phyloP scores from a whole-genome alignment of 2,797 vertebrate species.

The Smutsia temminckii region DNA sequence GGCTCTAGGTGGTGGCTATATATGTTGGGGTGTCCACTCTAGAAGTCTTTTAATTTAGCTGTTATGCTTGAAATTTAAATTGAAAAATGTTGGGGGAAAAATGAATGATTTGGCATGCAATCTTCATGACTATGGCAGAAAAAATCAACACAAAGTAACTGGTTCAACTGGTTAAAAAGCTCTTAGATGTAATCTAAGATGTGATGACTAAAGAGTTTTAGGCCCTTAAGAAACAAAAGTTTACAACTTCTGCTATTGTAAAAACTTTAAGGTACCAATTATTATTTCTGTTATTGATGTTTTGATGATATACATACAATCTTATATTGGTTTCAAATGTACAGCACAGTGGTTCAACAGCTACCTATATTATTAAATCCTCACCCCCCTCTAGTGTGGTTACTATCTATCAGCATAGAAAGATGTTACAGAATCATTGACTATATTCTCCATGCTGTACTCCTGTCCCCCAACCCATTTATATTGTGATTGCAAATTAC shows the following conservation, averaged over 20 bases:
- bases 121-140: slow-evolving; percentile 1
- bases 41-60: neutral
- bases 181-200: slow-evolving; percentile 50
- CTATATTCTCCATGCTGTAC: too few relatives aligned
- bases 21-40: neutral
- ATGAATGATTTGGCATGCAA: neutral
- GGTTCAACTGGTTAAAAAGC: slow-evolving; percentile 47
- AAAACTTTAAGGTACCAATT: neutral
- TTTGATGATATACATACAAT: too few relatives aligned
- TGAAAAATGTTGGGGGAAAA: neutral
- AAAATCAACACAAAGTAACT: slow-evolving; percentile 7
- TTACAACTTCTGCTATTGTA: neutral
- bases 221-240: slow-evolving; percentile 10
- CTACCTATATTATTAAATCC: too few relatives aligned
- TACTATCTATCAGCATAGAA: too few relatives aligned
- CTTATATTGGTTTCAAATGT: too few relatives aligned
- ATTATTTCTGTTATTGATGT: too few relatives aligned
- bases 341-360: too few relatives aligned
- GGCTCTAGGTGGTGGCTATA: neutral
- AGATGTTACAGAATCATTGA: too few relatives aligned
- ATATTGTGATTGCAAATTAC: too few relatives aligned
- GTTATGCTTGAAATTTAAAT: neutral
- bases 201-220: neutral
- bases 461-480: too few relatives aligned
- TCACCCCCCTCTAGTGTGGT: too few relatives aligned